phyloP scores from a whole-genome alignment of 1,140 invertebrate genomes.

The Tetramorium parvispinum region DNA sequence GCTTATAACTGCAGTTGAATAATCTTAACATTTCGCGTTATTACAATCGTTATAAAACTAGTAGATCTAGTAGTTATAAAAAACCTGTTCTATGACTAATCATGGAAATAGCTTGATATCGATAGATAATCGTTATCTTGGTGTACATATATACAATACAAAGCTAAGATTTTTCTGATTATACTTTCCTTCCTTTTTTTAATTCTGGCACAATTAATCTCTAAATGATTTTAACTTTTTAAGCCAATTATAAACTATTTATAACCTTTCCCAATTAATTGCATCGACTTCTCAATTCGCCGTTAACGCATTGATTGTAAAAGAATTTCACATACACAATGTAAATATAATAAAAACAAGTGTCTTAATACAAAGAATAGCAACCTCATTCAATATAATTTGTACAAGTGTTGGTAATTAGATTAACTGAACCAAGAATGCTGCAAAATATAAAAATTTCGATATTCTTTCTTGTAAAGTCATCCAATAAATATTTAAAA shows the following conservation, averaged over 20 bases:
- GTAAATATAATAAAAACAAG: background rate
- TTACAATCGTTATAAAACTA: background rate
- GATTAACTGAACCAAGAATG: background rate
- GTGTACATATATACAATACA: background rate
- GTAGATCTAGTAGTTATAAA: background rate
- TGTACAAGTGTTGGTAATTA: constrained; percentile 10
- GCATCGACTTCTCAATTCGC: background rate
- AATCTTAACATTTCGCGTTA: background rate
- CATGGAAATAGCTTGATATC: background rate
- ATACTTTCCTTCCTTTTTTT: background rate
- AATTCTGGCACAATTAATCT: background rate
- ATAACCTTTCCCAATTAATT: background rate
- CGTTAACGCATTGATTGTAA: background rate
- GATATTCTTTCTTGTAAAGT: background rate
- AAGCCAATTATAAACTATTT: background rate
- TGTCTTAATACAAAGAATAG: constrained; percentile 8
- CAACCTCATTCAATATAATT: background rate
- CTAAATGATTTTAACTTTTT: constrained; percentile 4
- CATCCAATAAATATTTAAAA: constrained; percentile 36
- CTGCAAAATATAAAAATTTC: constrained; percentile 10
- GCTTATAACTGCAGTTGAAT: background rate
- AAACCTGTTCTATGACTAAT: background rate
- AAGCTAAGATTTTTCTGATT: background rate
- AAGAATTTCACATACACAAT: background rate
- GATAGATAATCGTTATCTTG: background rate